Base-by-base conservation (phyloP, 2,113 vertebrate species). In the Saguinus imperator region DNA sequence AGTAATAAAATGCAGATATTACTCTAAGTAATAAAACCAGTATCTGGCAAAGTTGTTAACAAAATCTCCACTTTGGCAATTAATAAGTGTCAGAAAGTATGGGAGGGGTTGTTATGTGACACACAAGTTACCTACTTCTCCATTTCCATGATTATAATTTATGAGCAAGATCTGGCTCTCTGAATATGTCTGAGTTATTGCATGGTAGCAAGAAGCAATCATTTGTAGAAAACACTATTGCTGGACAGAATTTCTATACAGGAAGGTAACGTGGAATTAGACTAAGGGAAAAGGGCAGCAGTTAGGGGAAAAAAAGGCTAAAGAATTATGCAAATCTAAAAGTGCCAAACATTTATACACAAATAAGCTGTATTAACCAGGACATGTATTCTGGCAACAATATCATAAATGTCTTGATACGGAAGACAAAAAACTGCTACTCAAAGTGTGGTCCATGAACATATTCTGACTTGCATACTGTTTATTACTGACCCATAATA, bases 281-380 rank as follows among this genome's bases (percentile, higher is more conserved):
- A 89, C 8, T 18, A 9, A 66, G 45, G 25, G 58, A 70, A 80
- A 89, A 43, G 11, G 45, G 82, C 8, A 93, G 75, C 94, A 84
- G n/a, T 40, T 29, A 29, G 20, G 68, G 32, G 25, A 40, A n/a
- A 25, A 25, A 87, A 83, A 64, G 79, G 40, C 37, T 76, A 43
- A 66, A 92, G 45, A 89, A 82, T 82, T 88, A 94, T 29, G 89
- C n/a, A 97, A 64, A 97, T 82, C 64, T 92, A 55, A 68, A 94
- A 91, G 64, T 68, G 85, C 21, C 21, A 73, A 20, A 85, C 12
- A 93, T 61, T 57, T 92, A 18, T 73, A 93, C 48, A 83, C 23
- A 93, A 91, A 86, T 95, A 93, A 95, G 11, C 23, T 92, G 4
- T 86, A 79, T 61, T 90, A 94, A 91, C 6, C 16, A 96, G 75